These are phyloP conservation scores for Andrena trimmerana DNA, from an alignment of 2,888 invertebrate species.

Conservation along the genomic window DNA sequence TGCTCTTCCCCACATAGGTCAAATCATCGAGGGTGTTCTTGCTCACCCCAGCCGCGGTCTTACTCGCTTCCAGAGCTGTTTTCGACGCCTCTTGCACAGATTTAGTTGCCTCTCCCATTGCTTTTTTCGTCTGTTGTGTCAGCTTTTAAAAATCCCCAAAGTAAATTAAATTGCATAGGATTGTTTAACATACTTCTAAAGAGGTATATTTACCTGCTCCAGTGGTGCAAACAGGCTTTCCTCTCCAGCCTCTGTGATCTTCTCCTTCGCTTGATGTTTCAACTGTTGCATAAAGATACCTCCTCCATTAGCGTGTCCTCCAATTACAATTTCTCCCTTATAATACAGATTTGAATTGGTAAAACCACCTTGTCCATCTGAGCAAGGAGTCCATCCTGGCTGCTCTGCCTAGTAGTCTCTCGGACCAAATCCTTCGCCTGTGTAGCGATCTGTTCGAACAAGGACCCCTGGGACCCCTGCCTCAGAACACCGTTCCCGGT, in stretches of 20 bases:
- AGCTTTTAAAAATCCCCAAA: constrained; percentile 86
- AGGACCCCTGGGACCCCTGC: constrained; percentile 93
- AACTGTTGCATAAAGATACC: constrained; percentile 81
- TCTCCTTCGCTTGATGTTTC: constrained; percentile 88
- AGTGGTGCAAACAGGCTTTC: constrained; percentile 92
- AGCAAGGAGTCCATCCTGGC: constrained; percentile 94
- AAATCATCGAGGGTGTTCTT: constrained; percentile 95
- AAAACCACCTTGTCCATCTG: constrained; percentile 94
- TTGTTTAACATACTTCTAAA: not conserved
- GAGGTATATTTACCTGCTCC: constrained; percentile 88
- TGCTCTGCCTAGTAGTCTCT: constrained; percentile 95
- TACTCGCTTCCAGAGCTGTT: constrained; percentile 93
- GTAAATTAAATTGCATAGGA: not conserved
- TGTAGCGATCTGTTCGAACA: constrained; percentile 94
- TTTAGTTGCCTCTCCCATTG: constrained; percentile 93
- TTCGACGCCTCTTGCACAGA: constrained; percentile 94
- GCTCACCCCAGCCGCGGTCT: constrained; percentile 94
- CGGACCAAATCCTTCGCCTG: constrained; percentile 96
- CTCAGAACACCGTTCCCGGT: constrained; percentile 86
- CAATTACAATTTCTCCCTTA: not conserved
- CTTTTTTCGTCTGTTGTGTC: constrained; percentile 95
- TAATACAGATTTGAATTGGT: not conserved
- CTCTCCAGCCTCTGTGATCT: constrained; percentile 90
- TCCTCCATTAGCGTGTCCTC: not conserved
- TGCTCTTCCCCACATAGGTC: constrained; percentile 95